These are phyloP conservation scores for Muraenolepis orangiensis DNA, from an alignment of 2,797 vertebrate species.

Conservation along the genomic window DNA sequence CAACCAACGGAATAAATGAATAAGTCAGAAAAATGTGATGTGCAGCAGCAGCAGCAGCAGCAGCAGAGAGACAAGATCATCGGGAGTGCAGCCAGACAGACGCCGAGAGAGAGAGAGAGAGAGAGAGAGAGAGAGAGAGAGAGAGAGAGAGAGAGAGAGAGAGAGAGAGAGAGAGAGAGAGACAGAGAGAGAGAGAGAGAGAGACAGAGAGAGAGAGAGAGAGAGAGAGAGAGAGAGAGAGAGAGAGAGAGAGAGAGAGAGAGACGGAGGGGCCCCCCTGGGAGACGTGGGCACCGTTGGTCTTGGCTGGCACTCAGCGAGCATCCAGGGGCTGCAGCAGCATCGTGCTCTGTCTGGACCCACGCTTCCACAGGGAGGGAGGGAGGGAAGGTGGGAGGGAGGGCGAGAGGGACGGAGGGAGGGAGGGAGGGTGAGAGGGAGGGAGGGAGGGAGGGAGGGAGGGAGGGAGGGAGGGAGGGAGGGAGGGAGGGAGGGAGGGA, in stretches of 20 bases:
- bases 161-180: too few species aligned
- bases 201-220: too few species aligned
- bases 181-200: too few species aligned
- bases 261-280: conserved; percentile 57
- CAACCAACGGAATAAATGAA: not conserved
- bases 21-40: not conserved
- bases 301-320: conserved; percentile 70
- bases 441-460: conserved; percentile 27
- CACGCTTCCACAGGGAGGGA: conserved; percentile 22
- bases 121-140: too few species aligned
- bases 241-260: too few species aligned
- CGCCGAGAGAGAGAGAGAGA: conserved; percentile 59
- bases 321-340: conserved; percentile 61
- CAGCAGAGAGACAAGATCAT: conserved; percentile 45
- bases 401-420: conserved; percentile 29
- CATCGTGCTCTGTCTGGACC: conserved; percentile 44
- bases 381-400: not conserved
- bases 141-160: too few species aligned
- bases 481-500: conserved; percentile 25
- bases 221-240: too few species aligned
- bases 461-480: conserved; percentile 12
- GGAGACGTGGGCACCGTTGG: conserved; percentile 67
- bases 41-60: too few species aligned
- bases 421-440: not conserved
- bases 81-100: conserved; percentile 63